Conservation (phyloP, 2,888 invertebrate species). For the Agriopis leucophaearia region DNA sequence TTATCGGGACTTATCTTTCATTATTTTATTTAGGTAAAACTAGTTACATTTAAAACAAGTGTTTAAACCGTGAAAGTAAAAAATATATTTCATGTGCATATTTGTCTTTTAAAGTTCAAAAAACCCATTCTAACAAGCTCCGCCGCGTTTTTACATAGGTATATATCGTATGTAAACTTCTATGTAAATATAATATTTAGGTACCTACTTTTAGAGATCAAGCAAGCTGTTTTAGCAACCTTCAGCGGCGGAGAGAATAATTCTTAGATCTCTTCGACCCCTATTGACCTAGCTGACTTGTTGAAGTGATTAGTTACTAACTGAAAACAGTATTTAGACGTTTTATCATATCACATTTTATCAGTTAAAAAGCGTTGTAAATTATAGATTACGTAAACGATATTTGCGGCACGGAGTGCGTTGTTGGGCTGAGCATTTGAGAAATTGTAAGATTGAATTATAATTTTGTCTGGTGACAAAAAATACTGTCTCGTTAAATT, state of each 20-base stretch:
- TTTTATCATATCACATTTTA: constrained; percentile 12
- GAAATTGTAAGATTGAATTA: neutral
- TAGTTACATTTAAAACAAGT: no score
- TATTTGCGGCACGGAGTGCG: constrained; percentile 2
- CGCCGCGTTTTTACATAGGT: neutral
- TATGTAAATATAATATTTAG: constrained; percentile 5
- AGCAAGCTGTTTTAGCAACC: constrained; percentile 8
- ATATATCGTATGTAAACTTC: neutral
- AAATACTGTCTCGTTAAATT: no score
- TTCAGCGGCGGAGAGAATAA: constrained; percentile 2
- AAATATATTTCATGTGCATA: no score
- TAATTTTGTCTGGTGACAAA: no score
- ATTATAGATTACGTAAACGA: constrained; percentile 30
- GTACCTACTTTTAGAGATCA: constrained; percentile 4
- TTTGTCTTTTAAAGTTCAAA: neutral
- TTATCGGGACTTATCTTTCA: no score
- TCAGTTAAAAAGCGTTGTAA: constrained; percentile 25
- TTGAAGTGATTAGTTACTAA: constrained; percentile 13
- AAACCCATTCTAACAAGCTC: neutral
- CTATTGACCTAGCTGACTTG: constrained; percentile 1
- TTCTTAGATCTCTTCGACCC: constrained; percentile 19
- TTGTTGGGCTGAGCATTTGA: neutral
- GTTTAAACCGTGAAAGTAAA: no score
- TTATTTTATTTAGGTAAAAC: no score
- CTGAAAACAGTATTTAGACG: neutral